Base-by-base conservation (phyloP, 2,888 invertebrate species). In the Platynereis dumerilii region DNA sequence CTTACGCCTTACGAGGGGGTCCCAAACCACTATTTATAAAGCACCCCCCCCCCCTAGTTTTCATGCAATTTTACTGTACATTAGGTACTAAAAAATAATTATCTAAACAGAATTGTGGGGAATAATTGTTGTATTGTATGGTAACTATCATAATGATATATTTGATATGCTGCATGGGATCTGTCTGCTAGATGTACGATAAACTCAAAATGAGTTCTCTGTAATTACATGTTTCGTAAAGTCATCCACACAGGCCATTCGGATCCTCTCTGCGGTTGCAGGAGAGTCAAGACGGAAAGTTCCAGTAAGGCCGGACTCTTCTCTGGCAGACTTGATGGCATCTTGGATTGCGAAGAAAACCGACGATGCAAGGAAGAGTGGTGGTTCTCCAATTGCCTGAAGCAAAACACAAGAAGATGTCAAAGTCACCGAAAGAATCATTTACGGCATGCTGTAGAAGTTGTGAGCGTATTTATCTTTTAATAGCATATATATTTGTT, bases 321-420 rank as follows among this genome's bases (percentile, higher is more conserved):
- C 81, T 26, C 96, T 87, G 0, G 93, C 93, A 0, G 92, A 90
- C 72, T 87, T 86, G 61, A 97, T 90, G 0, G 96, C 96, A 10
- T 82, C 78, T 65, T 91, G 92, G 69, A 96, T 93, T 0, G 96
- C 96, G 80, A 94, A 96, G 83, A 92, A 92, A 0, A 89, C 90
- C 0, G 94, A 90, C n/a, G 91, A 88, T 0, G 95, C 93, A 70
- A 96, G 86, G 80, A 96, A 94, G 3, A 97, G 84, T 0, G 97
- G 97, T 0, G 97, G 97, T 82, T 98, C 97, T 0, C 97, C 97
- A 44, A 97, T 91, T 68, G 94, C 97, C 93, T 94, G 76, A 10
- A 86, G 85, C 66, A 54, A n/a, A 20, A 39, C 39, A 10, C 20
- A 24, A 45, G 22, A 20, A 26, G 1, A 12, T n/a, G 15, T 12